Conservation (phyloP, 2,113 vertebrate species). For the Gambusia holbrooki region DNA sequence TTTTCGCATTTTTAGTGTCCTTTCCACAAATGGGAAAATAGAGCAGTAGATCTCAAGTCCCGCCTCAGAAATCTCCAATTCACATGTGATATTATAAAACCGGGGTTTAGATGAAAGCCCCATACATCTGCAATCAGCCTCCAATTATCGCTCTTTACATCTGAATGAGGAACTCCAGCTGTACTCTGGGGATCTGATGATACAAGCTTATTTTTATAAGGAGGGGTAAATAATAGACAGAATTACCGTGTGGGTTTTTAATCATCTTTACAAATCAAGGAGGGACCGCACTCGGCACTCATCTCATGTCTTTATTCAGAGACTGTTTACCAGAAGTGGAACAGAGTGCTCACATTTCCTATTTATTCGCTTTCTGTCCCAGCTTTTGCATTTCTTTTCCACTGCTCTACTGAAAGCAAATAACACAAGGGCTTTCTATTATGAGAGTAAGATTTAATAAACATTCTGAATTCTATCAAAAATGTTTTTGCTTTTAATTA, state of each 20-base stretch:
- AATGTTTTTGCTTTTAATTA: slow-evolving; percentile 20
- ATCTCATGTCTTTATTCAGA: slow-evolving; percentile 38
- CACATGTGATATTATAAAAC: slow-evolving; percentile 22
- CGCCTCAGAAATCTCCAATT: background rate
- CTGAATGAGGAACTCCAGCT: slow-evolving; percentile 72
- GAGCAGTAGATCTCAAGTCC: background rate
- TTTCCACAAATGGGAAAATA: slow-evolving; percentile 1
- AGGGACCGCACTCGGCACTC: slow-evolving; percentile 36
- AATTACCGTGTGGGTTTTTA: slow-evolving; percentile 59
- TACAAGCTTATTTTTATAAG: slow-evolving; percentile 53
- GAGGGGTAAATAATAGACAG: slow-evolving; percentile 58
- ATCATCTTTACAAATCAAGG: slow-evolving; percentile 62
- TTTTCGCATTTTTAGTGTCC: background rate
- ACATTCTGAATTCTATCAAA: slow-evolving; percentile 34
- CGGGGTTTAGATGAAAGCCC: slow-evolving; percentile 41
- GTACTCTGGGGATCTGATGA: slow-evolving; percentile 52
- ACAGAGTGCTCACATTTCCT: slow-evolving; percentile 21
- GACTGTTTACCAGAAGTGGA: slow-evolving; percentile 27
- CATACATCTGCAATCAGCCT: slow-evolving; percentile 76
- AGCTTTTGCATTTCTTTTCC: slow-evolving; percentile 28
- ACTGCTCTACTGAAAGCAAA: slow-evolving; percentile 32
- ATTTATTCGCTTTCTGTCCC: slow-evolving; percentile 5
- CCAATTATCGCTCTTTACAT: slow-evolving; percentile 80
- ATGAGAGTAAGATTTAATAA: slow-evolving; percentile 36
- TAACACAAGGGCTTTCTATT: slow-evolving; percentile 18